These are phyloP conservation scores for Liasis olivaceus DNA, from an alignment of 2,797 vertebrate species.

Conservation along the genomic window DNA sequence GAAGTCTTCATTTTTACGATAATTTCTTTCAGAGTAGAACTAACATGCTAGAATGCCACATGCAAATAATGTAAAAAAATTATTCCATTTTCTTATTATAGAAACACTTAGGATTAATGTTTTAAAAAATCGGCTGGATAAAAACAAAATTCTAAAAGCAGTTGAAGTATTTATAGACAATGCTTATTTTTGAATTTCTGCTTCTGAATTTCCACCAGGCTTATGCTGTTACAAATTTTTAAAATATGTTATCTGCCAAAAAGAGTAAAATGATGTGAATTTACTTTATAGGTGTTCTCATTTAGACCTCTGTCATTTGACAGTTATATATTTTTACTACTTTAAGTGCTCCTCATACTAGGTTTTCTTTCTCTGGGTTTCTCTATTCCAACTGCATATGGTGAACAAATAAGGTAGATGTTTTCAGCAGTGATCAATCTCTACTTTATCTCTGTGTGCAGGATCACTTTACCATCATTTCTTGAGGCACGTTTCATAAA, in stretches of 20 bases:
- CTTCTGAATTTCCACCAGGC: not conserved
- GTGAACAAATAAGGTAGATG: constrained; percentile 34
- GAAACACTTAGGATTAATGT: not conserved
- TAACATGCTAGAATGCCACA: not conserved
- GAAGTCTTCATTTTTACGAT: not conserved
- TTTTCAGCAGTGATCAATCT: constrained; percentile 38
- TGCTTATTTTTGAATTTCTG: not conserved
- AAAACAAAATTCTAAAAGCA: not conserved
- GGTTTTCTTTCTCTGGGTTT: not conserved
- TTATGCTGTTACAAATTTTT: not conserved
- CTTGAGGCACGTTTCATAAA: constrained; percentile 31
- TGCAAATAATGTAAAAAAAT: not conserved
- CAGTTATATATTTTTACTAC: constrained; percentile 20
- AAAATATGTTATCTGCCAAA: not conserved
- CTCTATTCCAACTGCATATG: constrained; percentile 19
- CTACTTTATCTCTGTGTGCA: constrained; percentile 21
- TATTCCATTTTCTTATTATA: not conserved
- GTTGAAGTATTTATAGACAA: not conserved
- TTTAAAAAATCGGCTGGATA: not conserved
- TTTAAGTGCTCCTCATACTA: constrained; percentile 4
- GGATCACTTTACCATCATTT: constrained; percentile 33
- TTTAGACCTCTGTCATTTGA: not conserved
- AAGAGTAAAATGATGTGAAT: not conserved
- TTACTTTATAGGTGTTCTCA: constrained; percentile 22
- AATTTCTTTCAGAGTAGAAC: not conserved